Evolutionary conservation across 1,140 invertebrate species (phyloP), one percentile per base, ranked within the genome.

Genomic region (Drosophila seguyi): DNA sequence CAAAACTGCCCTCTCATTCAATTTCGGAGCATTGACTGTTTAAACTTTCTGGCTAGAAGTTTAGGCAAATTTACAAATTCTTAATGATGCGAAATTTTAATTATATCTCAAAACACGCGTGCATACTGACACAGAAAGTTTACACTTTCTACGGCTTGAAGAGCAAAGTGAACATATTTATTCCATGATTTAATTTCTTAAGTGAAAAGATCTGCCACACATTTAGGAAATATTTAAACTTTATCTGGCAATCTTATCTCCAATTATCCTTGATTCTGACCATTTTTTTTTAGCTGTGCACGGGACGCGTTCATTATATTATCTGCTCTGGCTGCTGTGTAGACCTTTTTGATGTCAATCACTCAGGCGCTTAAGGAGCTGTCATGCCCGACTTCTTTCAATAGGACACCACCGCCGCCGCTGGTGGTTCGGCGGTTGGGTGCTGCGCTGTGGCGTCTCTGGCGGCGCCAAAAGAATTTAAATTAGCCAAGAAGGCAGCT

Each of bases 261-360:
- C 10, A 4, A n/a, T 18, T 42, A 27, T 25, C 22, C 22, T 61
- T 10, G 6, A 22, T 14, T 27, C 16, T 6, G 16, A 5, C 29
- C 13, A 7, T 18, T 4, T 41, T 71, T 65, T 65, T 65, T 65
- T 31, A n/a, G 29, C 25, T 36, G 45, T 59, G 38, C 18, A 34
- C 18, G 6, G 18, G 8, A 13, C 16, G 7, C 29, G 18, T 52
- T 72, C 65, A 62, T 75, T 75, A 55, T 53, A 56, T 75, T 75
- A 65, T 76, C 58, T 62, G 31, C 44, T 44, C 34, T 27, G 60
- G 62, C 58, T 39, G 62, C 59, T 79, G 58, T 65, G 66, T 31
- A 62, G 80, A 79, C 84, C 85, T 88, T 90, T 88, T 90, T 90
- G 85, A 90, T 90, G 85, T 90, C 85, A 90, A 90, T 90, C 85